Evolutionary conservation across 2,113 vertebrate species (phyloP).

Genomic region (Calyptomena viridis): DNA sequence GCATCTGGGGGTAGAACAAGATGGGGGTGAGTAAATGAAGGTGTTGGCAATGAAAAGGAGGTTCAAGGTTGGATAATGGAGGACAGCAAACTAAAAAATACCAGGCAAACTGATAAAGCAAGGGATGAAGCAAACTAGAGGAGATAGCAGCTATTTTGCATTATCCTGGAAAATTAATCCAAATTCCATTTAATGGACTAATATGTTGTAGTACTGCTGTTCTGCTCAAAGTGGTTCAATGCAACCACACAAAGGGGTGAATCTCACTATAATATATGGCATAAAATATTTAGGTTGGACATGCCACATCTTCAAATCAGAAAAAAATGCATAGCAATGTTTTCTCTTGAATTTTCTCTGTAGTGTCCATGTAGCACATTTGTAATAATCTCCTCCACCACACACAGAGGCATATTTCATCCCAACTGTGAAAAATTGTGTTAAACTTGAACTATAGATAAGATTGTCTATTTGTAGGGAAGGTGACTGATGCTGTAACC

Average conservation of each 20-base stretch:
- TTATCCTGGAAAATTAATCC: neutral
- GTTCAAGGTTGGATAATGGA: neutral
- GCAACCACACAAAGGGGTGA: neutral
- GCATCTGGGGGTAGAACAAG: neutral
- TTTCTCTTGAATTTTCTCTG: constrained; percentile 17
- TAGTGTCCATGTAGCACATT: neutral
- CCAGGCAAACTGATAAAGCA: neutral
- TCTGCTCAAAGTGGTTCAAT: neutral
- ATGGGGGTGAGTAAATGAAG: neutral
- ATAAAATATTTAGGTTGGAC: neutral
- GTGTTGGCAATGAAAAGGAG: neutral
- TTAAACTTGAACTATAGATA: constrained; percentile 19
- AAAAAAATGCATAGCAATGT: constrained; percentile 15
- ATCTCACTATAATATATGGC: neutral
- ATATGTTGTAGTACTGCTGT: neutral
- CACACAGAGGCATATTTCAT: neutral
- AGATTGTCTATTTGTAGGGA: neutral
- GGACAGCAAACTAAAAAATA: neutral
- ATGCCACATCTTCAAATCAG: neutral
- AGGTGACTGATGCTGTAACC: neutral
- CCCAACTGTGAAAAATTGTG: neutral
- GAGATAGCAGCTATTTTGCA: neutral
- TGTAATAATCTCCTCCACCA: neutral
- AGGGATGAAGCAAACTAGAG: neutral
- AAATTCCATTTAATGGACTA: neutral